Percentiles rank a stretch among this genome's conserved stretches.
These are phyloP conservation scores for Caenorhabditis macrosperma DNA, from an alignment of 2,888 invertebrate genomes.

Conservation along the genomic window DNA sequence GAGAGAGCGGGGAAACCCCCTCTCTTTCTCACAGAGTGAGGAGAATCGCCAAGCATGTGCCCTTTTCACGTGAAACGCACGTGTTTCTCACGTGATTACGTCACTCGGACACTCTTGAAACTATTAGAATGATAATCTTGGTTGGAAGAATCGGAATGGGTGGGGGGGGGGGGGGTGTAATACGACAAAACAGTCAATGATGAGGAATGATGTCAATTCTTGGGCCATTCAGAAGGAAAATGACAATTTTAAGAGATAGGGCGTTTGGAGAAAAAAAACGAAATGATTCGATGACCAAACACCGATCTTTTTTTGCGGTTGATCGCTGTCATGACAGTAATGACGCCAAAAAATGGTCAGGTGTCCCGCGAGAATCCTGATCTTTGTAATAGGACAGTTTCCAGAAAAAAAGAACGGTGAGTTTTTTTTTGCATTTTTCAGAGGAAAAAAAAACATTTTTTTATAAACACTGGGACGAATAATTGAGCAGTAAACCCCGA, in stretches of 20 bases:
- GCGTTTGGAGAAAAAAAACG: neutral
- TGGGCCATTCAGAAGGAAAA: neutral
- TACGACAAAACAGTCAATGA: too few species aligned
- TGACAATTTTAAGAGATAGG: neutral
- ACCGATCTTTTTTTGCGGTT: constrained; percentile 1
- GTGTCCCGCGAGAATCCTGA: neutral
- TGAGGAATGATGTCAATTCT: neutral
- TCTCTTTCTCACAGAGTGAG: too few species aligned
- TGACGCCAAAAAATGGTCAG: neutral
- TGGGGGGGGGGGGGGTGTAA: too few species aligned
- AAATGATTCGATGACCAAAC: neutral
- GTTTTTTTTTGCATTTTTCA: too few species aligned
- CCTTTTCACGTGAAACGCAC: neutral
- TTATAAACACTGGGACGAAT: too few species aligned
- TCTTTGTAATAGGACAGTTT: too few species aligned
- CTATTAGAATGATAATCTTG: too few species aligned
- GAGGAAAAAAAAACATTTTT: too few species aligned
- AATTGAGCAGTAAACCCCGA: too few species aligned
- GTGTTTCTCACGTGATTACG: neutral
- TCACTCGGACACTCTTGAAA: neutral
- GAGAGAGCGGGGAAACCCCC: neutral
- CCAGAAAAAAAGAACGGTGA: too few species aligned
- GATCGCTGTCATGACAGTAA: neutral
- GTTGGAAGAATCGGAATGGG: neutral
- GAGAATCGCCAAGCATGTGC: neutral